phyloP scores from a whole-genome alignment of 37 sponge, comb jelly and placozoan genomes.

The Eunapius fragilis region DNA sequence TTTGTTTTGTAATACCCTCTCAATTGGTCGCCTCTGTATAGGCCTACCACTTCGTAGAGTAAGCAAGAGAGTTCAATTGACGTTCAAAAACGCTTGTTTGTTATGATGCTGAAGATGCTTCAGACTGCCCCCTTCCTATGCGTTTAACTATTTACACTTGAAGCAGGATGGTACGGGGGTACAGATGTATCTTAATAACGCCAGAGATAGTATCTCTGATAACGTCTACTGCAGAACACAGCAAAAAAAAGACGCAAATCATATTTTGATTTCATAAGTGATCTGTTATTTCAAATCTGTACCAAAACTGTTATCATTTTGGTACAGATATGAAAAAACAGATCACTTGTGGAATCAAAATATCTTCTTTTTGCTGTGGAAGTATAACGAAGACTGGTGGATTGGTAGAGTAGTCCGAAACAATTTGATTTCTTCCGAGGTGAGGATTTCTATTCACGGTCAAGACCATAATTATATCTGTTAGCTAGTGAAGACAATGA shows the following conservation, averaged over 20 bases:
- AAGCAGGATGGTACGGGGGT: background rate
- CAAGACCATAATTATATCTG: background rate
- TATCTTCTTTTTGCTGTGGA: too few relatives aligned
- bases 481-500: background rate
- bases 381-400: conserved; percentile 46
- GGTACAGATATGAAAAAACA: too few relatives aligned
- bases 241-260: too few relatives aligned
- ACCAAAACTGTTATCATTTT: too few relatives aligned
- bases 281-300: too few relatives aligned
- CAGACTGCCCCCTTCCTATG: background rate
- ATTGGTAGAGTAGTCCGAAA: conserved; percentile 38
- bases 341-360: too few relatives aligned
- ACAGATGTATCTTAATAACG: background rate
- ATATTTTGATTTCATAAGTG: too few relatives aligned
- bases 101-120: background rate
- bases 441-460: background rate
- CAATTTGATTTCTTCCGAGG: conserved; percentile 47
- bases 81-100: background rate
- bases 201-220: too few relatives aligned
- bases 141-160: background rate
- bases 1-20: too few relatives aligned
- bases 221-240: background rate
- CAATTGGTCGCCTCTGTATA: too few relatives aligned
- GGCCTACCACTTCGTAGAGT: too few relatives aligned
- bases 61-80: background rate